phyloP scores from a whole-genome alignment of 2,888 invertebrate species.

The Mactromeris polynyma region DNA sequence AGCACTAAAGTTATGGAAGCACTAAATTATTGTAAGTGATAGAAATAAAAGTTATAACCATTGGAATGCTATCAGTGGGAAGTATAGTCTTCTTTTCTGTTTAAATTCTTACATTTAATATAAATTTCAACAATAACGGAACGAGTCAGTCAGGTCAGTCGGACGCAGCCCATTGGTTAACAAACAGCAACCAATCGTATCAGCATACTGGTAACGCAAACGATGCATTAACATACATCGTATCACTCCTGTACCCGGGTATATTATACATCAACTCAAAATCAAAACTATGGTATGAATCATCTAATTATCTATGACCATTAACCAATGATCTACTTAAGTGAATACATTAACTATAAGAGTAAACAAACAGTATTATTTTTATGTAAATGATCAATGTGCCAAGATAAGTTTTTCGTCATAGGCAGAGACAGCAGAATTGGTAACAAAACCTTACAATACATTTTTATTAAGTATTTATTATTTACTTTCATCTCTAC shows the following conservation, averaged over 20 bases:
- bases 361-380: background rate
- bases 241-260: background rate
- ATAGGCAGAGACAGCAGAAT: background rate
- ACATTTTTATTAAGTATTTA: too few species aligned
- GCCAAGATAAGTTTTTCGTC: background rate
- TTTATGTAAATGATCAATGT: background rate
- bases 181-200: background rate
- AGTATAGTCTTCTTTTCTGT: background rate
- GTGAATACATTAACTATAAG: background rate
- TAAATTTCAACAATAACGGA: background rate
- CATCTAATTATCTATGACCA: constrained; percentile 11
- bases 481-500: too few species aligned
- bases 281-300: background rate
- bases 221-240: background rate
- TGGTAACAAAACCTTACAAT: background rate
- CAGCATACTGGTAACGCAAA: background rate
- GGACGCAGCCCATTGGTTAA: background rate
- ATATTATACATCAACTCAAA: background rate
- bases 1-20: constrained; percentile 18
- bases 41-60: background rate
- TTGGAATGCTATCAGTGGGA: background rate
- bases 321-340: constrained; percentile 3
- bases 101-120: background rate
- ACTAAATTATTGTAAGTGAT: constrained; percentile 13
- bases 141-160: background rate